These are phyloP conservation scores for Cossypha heuglini DNA, from an alignment of 2,797 vertebrate species.

Conservation along the genomic window DNA sequence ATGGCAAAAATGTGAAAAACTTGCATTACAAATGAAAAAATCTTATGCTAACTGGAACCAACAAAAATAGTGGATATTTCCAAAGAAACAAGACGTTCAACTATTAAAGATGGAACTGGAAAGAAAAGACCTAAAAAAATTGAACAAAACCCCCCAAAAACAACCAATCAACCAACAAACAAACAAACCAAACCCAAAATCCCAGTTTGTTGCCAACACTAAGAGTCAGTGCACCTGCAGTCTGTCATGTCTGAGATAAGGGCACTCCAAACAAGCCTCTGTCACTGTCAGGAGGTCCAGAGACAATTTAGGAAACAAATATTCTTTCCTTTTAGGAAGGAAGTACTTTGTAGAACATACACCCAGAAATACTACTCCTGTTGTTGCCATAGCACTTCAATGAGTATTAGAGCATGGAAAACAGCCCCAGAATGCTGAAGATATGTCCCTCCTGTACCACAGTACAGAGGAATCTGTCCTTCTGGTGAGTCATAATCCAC, in stretches of 20 bases:
- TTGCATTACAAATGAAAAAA: neutral
- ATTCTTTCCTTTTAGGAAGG: neutral
- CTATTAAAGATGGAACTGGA: neutral
- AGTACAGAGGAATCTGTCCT: neutral
- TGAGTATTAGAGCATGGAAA: neutral
- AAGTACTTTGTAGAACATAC: neutral
- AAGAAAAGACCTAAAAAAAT: neutral
- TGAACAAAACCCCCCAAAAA: neutral
- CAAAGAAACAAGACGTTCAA: neutral
- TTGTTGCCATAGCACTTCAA: neutral
- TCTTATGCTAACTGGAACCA: neutral
- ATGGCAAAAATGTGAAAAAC: neutral
- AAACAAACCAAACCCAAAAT: neutral
- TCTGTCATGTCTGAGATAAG: neutral
- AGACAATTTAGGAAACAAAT: neutral
- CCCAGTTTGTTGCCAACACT: neutral
- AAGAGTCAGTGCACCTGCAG: neutral
- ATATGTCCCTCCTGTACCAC: neutral
- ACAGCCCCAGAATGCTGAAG: accelerated
- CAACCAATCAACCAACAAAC: neutral
- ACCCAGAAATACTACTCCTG: neutral
- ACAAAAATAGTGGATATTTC: neutral
- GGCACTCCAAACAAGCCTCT: neutral
- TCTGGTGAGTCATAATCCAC: neutral
- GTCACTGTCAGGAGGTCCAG: neutral